Conservation (phyloP, 2,797 vertebrate species). For the Anolis apletophallus region DNA sequence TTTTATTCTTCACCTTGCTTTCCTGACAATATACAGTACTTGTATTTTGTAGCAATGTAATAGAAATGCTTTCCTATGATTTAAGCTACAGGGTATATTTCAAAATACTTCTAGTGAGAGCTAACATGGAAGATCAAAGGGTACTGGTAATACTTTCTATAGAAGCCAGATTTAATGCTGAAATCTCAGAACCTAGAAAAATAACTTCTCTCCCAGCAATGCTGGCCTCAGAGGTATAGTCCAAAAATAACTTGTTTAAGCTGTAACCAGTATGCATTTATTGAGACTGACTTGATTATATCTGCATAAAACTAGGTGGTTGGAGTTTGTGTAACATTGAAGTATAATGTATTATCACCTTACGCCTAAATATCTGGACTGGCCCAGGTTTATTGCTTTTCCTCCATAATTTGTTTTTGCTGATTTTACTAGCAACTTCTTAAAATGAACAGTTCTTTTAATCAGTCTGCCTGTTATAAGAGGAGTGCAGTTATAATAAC, state of each 20-base stretch:
- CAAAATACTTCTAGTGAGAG: background rate
- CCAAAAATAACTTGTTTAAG: no score
- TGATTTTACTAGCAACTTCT: background rate
- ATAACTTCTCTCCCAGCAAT: no score
- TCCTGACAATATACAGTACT: background rate
- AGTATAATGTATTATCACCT: background rate
- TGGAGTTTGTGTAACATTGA: background rate
- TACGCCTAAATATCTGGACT: background rate
- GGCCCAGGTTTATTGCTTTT: background rate
- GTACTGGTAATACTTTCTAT: background rate
- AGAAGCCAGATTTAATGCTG: background rate
- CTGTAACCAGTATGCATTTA: background rate
- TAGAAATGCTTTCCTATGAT: background rate
- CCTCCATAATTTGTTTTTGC: background rate
- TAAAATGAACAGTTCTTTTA: background rate
- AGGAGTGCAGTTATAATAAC: slow-evolving; percentile 17
- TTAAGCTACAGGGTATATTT: background rate
- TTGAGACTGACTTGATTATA: background rate
- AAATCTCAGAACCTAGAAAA: no score
- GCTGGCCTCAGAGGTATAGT: no score
- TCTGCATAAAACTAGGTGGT: background rate
- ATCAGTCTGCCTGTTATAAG: background rate
- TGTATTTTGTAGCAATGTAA: background rate
- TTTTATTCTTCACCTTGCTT: background rate
- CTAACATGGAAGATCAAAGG: no score